Evolutionary conservation across 2,113 vertebrate genomes (phyloP), one percentile per base, ranked within the genome.

Genomic region (Lycocorax pyrrhopterus): DNA sequence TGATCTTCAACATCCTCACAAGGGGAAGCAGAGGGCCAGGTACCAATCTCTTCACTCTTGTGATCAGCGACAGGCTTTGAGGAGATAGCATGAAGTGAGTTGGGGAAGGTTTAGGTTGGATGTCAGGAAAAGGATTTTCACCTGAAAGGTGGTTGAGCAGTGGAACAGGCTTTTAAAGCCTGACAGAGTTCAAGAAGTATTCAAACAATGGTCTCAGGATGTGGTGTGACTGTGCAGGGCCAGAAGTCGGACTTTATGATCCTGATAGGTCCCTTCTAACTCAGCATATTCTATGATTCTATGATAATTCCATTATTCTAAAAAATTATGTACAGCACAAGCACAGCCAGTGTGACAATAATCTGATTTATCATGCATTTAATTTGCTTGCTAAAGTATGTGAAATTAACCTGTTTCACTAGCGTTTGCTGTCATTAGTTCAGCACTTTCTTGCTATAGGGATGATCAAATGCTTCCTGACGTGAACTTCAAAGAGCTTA

Each of bases 341-440:
- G 30, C 33, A 85, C 30, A 90, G 37, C 21, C 44, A 58, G 11
- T 6, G 18, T 39, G 37, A 49, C 37, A 63, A 68, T 46, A 74
- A 72, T 60, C 17, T 58, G n/a, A 87, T 84, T 66, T 56, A 72
- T 30, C 89, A 77, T 9, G 27, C 52, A 59, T n/a, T 87, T 60
- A 9, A 62, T 68, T 72, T 95, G 60, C n/a, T 58, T 66, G 33
- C 26, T 90, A 75, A 94, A 85, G 67, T 49, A 93, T 83, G n/a
- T 62, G 44, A 89, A 91, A 91, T 89, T 92, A 91, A 90, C 63
- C 67, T 46, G 8, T 35, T 47, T 68, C 59, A 80, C 62, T 59
- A 87, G 23, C 5, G 1, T 62, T 80, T 69, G 32, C 23, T 62
- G 55, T 76, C 63, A 77, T 80, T 79, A 80, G 15, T 43, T 43